phyloP scores from a whole-genome alignment of 2,797 vertebrate species.

The Cirrhinus mrigala region DNA sequence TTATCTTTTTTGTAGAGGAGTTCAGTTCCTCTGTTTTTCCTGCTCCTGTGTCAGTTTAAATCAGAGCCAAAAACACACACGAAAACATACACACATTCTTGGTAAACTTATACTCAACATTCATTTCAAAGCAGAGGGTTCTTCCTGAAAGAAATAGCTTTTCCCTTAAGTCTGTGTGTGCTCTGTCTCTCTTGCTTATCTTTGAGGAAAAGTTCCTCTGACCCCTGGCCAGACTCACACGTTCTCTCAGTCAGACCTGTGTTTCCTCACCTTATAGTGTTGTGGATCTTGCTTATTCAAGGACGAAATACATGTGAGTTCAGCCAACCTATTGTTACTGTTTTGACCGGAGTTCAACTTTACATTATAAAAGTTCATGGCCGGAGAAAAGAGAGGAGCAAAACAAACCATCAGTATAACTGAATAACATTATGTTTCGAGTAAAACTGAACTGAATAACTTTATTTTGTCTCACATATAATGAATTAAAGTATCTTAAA shows the following conservation, averaged over 20 bases:
- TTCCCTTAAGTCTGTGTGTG: constrained; percentile 56
- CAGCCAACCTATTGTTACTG: constrained; percentile 53
- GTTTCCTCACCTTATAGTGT: constrained; percentile 53
- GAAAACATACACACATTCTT: constrained; percentile 21
- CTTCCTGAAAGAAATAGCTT: constrained; percentile 54
- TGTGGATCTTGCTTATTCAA: constrained; percentile 51
- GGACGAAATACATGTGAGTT: constrained; percentile 52
- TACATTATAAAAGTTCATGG: constrained; percentile 4
- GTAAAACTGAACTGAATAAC: not conserved
- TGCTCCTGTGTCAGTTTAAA: constrained; percentile 35
- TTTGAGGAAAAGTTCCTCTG: constrained; percentile 74
- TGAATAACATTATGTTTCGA: not conserved
- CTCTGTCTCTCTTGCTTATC: constrained; percentile 70
- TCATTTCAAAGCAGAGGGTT: constrained; percentile 48
- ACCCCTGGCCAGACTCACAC: constrained; percentile 70
- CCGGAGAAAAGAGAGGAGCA: not conserved
- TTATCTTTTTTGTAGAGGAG: constrained; percentile 18
- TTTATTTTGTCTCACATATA: not conserved
- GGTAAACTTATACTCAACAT: constrained; percentile 37
- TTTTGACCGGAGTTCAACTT: constrained; percentile 18
- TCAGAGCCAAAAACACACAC: constrained; percentile 37
- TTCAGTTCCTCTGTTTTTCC: constrained; percentile 54
- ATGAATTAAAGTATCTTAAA: too few relatives aligned
- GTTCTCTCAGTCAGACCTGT: constrained; percentile 55
- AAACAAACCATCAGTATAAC: not conserved